phyloP scores from a whole-genome alignment of 2,797 vertebrate species.

The Xenops minutus region DNA sequence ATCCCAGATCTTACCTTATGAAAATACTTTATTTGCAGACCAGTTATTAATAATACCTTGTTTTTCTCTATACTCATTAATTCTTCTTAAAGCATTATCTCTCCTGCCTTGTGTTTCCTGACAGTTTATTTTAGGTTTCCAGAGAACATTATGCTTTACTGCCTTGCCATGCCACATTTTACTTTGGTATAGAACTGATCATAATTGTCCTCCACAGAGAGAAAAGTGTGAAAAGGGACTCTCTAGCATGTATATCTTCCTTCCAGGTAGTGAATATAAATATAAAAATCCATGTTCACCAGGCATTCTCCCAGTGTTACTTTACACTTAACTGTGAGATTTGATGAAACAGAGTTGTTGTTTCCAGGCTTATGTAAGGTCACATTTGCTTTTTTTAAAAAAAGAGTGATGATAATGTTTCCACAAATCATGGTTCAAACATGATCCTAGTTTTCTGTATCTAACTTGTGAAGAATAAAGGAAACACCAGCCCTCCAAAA shows the following conservation, averaged over 20 bases:
- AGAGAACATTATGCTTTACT: not conserved
- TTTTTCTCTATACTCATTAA: not conserved
- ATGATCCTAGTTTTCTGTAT: not conserved
- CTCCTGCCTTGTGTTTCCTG: not conserved
- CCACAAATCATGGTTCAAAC: not conserved
- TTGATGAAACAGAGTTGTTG: not conserved
- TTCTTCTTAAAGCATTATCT: not conserved
- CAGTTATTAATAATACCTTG: not conserved
- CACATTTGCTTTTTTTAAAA: not conserved
- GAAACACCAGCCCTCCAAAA: not conserved
- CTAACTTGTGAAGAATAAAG: not conserved
- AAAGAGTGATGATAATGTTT: not conserved
- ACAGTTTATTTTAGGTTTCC: not conserved
- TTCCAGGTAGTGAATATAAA: not conserved
- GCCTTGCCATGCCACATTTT: not conserved
- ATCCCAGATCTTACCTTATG: not conserved
- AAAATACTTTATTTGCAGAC: not conserved
- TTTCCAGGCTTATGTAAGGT: not conserved
- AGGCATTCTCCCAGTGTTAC: not conserved
- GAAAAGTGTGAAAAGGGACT: not conserved
- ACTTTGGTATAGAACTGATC: not conserved
- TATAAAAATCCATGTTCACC: not conserved
- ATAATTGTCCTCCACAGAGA: not conserved
- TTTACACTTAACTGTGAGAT: not conserved
- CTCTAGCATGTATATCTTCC: not conserved